These are phyloP conservation scores for Sebastes minor DNA, from an alignment of 2,797 vertebrate genomes.

Conservation along the genomic window DNA sequence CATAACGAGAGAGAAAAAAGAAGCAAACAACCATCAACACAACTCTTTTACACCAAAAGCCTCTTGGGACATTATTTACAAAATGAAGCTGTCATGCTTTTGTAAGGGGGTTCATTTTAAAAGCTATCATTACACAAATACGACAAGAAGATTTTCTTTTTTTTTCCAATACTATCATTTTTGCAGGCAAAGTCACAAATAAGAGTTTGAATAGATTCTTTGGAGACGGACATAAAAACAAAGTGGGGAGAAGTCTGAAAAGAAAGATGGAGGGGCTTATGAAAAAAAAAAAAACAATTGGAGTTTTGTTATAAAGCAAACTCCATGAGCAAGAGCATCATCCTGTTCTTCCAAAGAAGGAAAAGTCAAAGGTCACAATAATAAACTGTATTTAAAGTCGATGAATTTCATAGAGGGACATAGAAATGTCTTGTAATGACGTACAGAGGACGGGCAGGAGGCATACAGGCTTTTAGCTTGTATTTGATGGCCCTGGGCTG, in stretches of 20 bases:
- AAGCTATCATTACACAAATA: conserved; percentile 97
- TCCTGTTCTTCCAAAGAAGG: conserved; percentile 77
- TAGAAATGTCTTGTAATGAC: conserved; percentile 63
- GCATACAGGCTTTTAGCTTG: conserved; percentile 60
- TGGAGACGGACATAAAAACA: conserved; percentile 85
- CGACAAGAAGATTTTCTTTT: conserved; percentile 86
- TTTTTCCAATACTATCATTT: conserved; percentile 82
- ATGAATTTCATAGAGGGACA: conserved; percentile 63
- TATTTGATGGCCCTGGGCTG: conserved; percentile 58
- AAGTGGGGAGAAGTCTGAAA: conserved; percentile 51
- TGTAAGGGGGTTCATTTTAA: conserved; percentile 92
- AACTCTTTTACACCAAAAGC: conserved; percentile 97
- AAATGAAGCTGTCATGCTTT: conserved; percentile 96
- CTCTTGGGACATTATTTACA: conserved; percentile 97
- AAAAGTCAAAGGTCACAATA: conserved; percentile 75
- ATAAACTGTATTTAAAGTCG: conserved; percentile 71
- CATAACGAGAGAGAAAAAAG: conserved; percentile 76
- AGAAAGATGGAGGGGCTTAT: conserved; percentile 50
- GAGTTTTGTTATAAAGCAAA: conserved; percentile 66
- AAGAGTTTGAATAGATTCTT: conserved; percentile 89
- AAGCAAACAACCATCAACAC: conserved; percentile 96
- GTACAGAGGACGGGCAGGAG: conserved; percentile 58
- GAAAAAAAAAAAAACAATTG: conserved; percentile 32
- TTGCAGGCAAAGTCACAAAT: conserved; percentile 92
- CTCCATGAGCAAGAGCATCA: conserved; percentile 65